phyloP scores from a whole-genome alignment of 2,888 invertebrate genomes.

The Atherix ibis region DNA sequence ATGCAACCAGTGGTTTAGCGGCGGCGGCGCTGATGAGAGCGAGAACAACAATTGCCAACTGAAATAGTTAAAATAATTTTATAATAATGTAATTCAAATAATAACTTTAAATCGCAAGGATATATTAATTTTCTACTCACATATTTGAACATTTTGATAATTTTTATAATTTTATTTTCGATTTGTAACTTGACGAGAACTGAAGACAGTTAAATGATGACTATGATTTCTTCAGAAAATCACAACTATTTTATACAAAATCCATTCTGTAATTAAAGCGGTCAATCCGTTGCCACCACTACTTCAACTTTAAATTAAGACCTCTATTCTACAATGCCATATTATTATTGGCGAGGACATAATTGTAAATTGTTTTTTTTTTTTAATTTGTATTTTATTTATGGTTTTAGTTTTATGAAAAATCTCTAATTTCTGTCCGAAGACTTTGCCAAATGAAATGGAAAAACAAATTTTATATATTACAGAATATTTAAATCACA shows the following conservation, averaged over 20 bases:
- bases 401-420: too few relatives aligned
- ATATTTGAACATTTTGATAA: conserved; percentile 1
- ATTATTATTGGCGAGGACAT: too few relatives aligned
- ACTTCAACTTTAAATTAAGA: too few relatives aligned
- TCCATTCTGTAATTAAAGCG: not conserved
- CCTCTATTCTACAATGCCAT: too few relatives aligned
- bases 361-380: too few relatives aligned
- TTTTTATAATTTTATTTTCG: not conserved
- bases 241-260: not conserved
- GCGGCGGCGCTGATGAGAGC: not conserved
- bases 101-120: not conserved
- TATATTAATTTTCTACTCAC: not conserved
- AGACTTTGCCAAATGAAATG: too few relatives aligned
- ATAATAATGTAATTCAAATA: not conserved
- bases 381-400: too few relatives aligned
- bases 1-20: conserved; percentile 14
- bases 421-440: too few relatives aligned
- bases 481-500: too few relatives aligned
- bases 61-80: not conserved
- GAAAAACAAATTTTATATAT: too few relatives aligned
- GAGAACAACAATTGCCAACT: not conserved
- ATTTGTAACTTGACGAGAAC: not conserved
- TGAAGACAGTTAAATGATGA: not conserved
- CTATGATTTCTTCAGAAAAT: not conserved
- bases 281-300: too few relatives aligned